A percentile compares a stretch with the other conserved stretches of the same genome.
These are phyloP conservation scores for Eupsilia transversa DNA, from an alignment of 2,888 invertebrate species.

Conservation along the genomic window DNA sequence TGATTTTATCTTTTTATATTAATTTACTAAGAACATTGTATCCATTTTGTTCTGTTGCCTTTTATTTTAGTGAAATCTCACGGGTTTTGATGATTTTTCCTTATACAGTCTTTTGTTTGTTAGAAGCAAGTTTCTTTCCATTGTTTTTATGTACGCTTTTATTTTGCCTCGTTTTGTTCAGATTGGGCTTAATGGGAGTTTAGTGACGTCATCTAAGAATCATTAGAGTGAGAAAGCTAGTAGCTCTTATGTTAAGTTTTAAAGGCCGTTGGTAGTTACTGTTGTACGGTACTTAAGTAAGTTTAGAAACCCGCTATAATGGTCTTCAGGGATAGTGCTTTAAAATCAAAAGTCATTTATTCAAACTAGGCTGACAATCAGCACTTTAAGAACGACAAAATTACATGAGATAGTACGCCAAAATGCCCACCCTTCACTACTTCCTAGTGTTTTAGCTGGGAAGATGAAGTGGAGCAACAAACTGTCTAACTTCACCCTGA, in stretches of 20 bases:
- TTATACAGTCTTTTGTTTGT: slow-evolving; percentile 64
- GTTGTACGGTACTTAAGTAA: neutral
- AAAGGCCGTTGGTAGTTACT: neutral
- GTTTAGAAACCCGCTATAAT: neutral
- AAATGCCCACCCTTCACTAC: too few species aligned
- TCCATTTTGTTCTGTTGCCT: slow-evolving; percentile 51
- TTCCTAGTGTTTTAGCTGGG: too few species aligned
- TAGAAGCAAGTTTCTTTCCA: slow-evolving; percentile 47
- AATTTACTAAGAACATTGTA: slow-evolving; percentile 49
- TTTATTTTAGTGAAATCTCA: slow-evolving; percentile 67
- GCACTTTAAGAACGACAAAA: too few species aligned
- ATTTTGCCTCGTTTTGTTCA: slow-evolving; percentile 46
- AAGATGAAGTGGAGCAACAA: too few species aligned
- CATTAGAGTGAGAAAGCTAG: slow-evolving; percentile 34
- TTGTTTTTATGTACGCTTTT: slow-evolving; percentile 55
- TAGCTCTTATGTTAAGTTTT: slow-evolving; percentile 10
- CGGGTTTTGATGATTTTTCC: slow-evolving; percentile 63
- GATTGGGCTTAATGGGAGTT: slow-evolving; percentile 52
- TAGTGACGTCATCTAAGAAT: slow-evolving; percentile 52
- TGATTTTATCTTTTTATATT: slow-evolving; percentile 10
- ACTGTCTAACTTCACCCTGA: too few species aligned
- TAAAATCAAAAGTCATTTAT: too few species aligned
- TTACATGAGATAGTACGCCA: too few species aligned
- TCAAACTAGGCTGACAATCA: too few species aligned
- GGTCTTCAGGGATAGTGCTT: neutral